Conservation (phyloP, 2,797 vertebrate species). For the Silurus lanzhouensis region DNA sequence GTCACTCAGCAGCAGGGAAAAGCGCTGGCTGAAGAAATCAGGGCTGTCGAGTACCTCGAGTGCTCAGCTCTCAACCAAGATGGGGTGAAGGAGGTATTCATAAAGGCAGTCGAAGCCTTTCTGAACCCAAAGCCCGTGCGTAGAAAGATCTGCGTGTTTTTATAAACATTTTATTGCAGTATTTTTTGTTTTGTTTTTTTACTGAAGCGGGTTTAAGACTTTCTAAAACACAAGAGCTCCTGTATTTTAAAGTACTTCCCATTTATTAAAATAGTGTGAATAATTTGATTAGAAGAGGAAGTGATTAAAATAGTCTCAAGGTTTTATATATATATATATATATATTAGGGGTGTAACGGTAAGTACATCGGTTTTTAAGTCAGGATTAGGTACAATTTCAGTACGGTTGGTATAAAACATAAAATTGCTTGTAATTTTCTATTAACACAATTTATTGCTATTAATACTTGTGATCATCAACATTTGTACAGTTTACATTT, state of each 20-base stretch:
- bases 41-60: slow-evolving; percentile 81
- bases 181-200: neutral
- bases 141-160: slow-evolving; percentile 76
- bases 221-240: too few relatives aligned
- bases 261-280: neutral
- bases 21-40: slow-evolving; percentile 80
- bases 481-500: too few relatives aligned
- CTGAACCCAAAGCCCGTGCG: slow-evolving; percentile 72
- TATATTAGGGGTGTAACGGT: too few relatives aligned
- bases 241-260: neutral
- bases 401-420: too few relatives aligned
- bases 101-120: slow-evolving; percentile 77
- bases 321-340: too few relatives aligned
- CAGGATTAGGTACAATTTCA: too few relatives aligned
- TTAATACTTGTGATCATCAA: too few relatives aligned
- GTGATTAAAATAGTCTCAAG: neutral
- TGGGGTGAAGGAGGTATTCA: slow-evolving; percentile 83
- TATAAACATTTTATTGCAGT: slow-evolving; percentile 65
- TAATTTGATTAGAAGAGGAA: neutral
- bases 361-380: too few relatives aligned
- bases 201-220: too few relatives aligned
- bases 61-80: slow-evolving; percentile 84
- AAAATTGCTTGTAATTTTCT: too few relatives aligned
- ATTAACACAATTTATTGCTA: too few relatives aligned
- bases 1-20: slow-evolving; percentile 80